Percentiles rank a stretch among this genome's conserved stretches.
Evolutionary conservation across 2,797 vertebrate species (phyloP).

Genomic region (Capromys pilorides): DNA sequence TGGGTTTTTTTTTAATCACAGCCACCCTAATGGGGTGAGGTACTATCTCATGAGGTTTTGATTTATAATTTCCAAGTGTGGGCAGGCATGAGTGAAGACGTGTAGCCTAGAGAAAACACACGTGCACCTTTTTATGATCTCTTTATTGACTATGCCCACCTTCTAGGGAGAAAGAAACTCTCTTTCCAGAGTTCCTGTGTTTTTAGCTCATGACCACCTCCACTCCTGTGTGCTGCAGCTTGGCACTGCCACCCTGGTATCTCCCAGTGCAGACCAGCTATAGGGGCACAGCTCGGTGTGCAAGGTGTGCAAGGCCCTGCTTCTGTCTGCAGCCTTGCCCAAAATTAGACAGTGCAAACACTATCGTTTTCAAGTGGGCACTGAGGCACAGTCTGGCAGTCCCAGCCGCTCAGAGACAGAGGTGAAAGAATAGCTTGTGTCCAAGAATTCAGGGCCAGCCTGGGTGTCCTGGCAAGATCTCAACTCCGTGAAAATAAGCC

Average conservation of each 20-base stretch:
- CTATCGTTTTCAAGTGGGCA: accelerated
- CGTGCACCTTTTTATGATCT: not conserved
- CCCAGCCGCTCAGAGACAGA: not conserved
- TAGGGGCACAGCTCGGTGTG: not conserved
- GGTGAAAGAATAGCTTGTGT: not conserved
- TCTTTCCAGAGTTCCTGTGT: too few species aligned
- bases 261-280: accelerated
- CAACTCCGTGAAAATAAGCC: not conserved
- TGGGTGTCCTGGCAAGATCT: not conserved
- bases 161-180: too few species aligned
- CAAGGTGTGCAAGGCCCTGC: not conserved
- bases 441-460: not conserved
- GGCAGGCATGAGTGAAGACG: not conserved
- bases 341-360: not conserved
- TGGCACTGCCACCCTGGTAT: not conserved
- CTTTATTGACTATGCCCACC: accelerated
- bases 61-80: not conserved
- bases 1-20: too few species aligned
- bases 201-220: accelerated
- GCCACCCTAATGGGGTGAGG: not conserved
- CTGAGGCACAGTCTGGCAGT: too few species aligned
- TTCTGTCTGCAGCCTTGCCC: not conserved
- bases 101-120: too few species aligned
- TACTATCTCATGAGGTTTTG: not conserved
- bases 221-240: too few species aligned